Base-by-base conservation (phyloP, 2,113 vertebrate species). In the Plecotus auritus region DNA sequence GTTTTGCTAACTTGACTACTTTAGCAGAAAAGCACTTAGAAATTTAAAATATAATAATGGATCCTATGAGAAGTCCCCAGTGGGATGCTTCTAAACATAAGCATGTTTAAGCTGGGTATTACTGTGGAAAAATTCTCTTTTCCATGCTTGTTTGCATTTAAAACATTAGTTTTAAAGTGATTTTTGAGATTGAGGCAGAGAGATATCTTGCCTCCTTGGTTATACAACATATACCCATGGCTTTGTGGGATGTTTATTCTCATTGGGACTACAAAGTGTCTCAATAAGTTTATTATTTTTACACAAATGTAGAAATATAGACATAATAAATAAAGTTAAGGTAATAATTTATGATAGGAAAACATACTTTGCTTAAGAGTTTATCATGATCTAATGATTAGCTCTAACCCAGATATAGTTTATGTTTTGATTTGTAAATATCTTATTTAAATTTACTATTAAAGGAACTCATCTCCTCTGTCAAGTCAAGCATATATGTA, bases 1-100 rank as follows among this genome's bases (percentile, higher is more conserved):
- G 16, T 81, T 94, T 93, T 93, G 84, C 89, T 89, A 87, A 89
- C n/a, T 86, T 94, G 56, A 82, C 85, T 82, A 37, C 37, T 64
- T 92, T 90, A 26, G 17, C 30, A 93, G 67, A 80, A 85, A 87
- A 72, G 47, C 40, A 42, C 51, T 94, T 86, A 51, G 47, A 89
- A 82, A 83, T 83, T 81, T 67, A 84, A 51, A 66, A 73, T n/a
- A 32, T 35, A 82, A 83, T 78, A 70, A 66, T 11, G 49, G 35
- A 54, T 37, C 59, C 5, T 47, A 67, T 23, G 7, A 82, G 66
- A 93, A 74, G 59, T 85, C 87, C 64, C 59, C 51, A 70, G 0
- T 77, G 49, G 20, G 22, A 84, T 26, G 23, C 23, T 93, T 93
- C 86, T 51, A 89, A 59, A 45, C 30, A 69, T 22, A 35, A 64